Base-by-base conservation (phyloP, 2,888 invertebrate genomes). In the Zaprionus bogoriensis region DNA sequence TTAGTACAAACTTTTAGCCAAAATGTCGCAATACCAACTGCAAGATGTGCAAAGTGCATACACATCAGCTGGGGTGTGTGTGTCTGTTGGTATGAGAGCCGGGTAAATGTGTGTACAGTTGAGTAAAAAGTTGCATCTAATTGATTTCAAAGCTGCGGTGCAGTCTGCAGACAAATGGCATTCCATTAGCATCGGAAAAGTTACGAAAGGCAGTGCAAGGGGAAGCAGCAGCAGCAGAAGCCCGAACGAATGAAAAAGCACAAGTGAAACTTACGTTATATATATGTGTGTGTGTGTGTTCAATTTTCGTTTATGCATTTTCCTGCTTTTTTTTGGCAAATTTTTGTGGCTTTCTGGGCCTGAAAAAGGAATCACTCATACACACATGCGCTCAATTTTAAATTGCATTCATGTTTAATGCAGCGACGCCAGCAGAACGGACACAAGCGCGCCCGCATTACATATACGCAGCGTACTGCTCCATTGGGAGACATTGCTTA, bases 321-420 rank as follows among this genome's bases (percentile, higher is more conserved):
- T n/a, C n/a, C n/a, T n/a, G 22, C 14, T 41, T 38, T 66, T 50
- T 6, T 63, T 67, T 67, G 77, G 77, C 77, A 72, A 67, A 72
- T 63, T 78, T 61, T 67, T 72, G 62, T 67, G 77, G 82, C 76
- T 74, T 69, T 81, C 78, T 75, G 81, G 45, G 65, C 54, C 54
- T 51, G 54, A 20, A 45, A 50, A 46, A 50, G 54, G 27, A 57
- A 60, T 62, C 54, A 30, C 50, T 3, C 27, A 6, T 19, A 10
- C 12, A 27, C 27, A 28, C 38, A 39, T 22, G 17, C 20, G 46
- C 25, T 64, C 60, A 71, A 82, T 79, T 77, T 81, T 80, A 79
- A 79, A 86, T 84, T 83, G 83, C 87, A 86, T 87, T 77, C 81
- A 87, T 86, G 73, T 87, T 86, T 86, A 86, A 86, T 86, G 83